Evolutionary conservation across 2,797 vertebrate genomes (phyloP), one percentile per base, ranked within the genome.

Genomic region (Thaleichthys pacificus): DNA sequence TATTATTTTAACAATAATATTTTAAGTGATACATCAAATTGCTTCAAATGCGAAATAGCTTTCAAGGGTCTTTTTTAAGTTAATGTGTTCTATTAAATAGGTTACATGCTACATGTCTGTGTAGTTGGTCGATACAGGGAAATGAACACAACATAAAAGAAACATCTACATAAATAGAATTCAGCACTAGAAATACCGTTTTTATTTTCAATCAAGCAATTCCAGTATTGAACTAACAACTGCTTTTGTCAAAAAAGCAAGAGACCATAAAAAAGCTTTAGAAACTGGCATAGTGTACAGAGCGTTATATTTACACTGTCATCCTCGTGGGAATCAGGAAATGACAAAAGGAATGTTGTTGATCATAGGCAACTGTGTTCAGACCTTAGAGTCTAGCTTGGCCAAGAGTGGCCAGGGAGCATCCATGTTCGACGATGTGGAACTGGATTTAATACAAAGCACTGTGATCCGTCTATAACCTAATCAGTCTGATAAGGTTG

Each of bases 181-280:
- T 67, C 58, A 83, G 56, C 77, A 62, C 47, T 76, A 74, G 79
- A 64, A 76, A 70, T 72, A 38, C 38, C 74, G 64, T 67, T 66
- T 66, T 66, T 47, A 22, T 49, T 64, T 74, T 35, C 7, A 74
- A 82, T 87, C 79, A 82, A 88, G 84, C 85, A 84, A 83, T 82
- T 87, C 69, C 78, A 80, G 72, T 62, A 5, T 28, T 74, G 15
- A 47, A 51, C 57, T 72, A 68, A 72, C 75, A 85, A 85, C 80
- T 73, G 84, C 87, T 83, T 86, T 88, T 82, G 89, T 91, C 89
- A 68, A 78, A 76, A 81, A 77, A 77, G 76, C 12, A 32, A 78
- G 76, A 77, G 42, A 80, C 70, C 73, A 74, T 62, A 65, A 70
- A 73, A 71, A 42, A 42, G 38, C 38, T 68, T 30, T 19, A 35